These are phyloP conservation scores for Caranx ignobilis DNA, from an alignment of 2,113 vertebrate species.

Conservation along the genomic window DNA sequence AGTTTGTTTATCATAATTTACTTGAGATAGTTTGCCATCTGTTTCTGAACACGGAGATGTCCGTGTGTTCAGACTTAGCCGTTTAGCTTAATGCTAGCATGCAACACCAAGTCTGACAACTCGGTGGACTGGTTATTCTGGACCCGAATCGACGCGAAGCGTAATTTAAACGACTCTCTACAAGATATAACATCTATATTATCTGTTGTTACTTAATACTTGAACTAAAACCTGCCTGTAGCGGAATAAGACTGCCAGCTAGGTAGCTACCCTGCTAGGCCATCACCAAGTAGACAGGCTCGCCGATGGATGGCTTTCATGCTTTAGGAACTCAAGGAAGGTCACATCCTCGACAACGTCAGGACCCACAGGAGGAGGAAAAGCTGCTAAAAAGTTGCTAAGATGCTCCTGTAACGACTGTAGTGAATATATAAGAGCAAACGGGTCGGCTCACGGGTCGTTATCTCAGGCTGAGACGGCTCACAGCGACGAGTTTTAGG, in stretches of 20 bases:
- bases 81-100: constrained; percentile 73
- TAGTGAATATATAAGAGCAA: accelerated
- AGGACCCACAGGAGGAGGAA: constrained; percentile 57
- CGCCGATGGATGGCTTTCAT: constrained; percentile 77
- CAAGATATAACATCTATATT: neutral
- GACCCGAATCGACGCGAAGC: neutral
- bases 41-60: constrained; percentile 43
- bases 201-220: neutral
- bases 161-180: neutral
- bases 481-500: constrained; percentile 36
- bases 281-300: constrained; percentile 72
- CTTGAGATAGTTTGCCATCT: constrained; percentile 19
- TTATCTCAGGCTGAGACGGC: neutral
- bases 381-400: constrained; percentile 48
- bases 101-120: constrained; percentile 66
- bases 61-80: constrained; percentile 67
- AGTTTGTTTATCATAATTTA: neutral
- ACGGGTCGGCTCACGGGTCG: accelerated
- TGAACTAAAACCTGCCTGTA: neutral
- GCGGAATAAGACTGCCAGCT: constrained; percentile 44
- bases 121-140: constrained; percentile 70
- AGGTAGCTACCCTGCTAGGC: constrained; percentile 78
- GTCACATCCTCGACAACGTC: constrained; percentile 82
- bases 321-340: constrained; percentile 76
- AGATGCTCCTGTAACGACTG: neutral